These are phyloP conservation scores for Pomacea maculata DNA, from an alignment of 1,140 invertebrate species.

Conservation along the genomic window DNA sequence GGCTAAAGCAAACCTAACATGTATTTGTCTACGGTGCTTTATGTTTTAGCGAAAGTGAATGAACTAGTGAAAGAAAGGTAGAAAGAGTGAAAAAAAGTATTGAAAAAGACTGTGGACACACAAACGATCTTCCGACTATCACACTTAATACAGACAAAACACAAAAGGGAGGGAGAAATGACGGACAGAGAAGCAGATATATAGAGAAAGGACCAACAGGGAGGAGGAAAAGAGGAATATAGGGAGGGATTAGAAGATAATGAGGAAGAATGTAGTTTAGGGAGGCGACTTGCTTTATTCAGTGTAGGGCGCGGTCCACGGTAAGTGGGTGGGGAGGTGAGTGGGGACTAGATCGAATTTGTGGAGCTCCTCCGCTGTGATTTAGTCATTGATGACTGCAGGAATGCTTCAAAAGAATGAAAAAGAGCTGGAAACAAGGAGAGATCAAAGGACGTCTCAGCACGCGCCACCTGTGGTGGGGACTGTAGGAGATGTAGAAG, in stretches of 20 bases:
- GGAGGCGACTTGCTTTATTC: neutral
- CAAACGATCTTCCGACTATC: too few species aligned
- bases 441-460: too few species aligned
- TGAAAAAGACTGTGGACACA: neutral
- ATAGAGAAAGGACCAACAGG: too few species aligned
- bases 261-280: neutral
- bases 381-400: too few species aligned
- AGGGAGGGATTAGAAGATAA: neutral
- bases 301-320: too few species aligned
- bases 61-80: neutral
- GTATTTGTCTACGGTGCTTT: neutral
- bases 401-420: neutral
- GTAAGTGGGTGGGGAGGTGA: too few species aligned
- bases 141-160: too few species aligned
- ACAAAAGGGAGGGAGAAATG: neutral
- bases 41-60: neutral
- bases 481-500: too few species aligned
- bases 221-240: neutral
- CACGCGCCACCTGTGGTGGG: too few species aligned
- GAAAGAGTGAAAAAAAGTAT: constrained; percentile 10
- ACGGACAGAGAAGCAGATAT: neutral
- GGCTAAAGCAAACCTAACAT: neutral
- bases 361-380: too few species aligned
- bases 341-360: too few species aligned
- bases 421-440: neutral